These are phyloP conservation scores for Neodontobutis hainanensis DNA, from an alignment of 2,113 vertebrate species.

Conservation along the genomic window DNA sequence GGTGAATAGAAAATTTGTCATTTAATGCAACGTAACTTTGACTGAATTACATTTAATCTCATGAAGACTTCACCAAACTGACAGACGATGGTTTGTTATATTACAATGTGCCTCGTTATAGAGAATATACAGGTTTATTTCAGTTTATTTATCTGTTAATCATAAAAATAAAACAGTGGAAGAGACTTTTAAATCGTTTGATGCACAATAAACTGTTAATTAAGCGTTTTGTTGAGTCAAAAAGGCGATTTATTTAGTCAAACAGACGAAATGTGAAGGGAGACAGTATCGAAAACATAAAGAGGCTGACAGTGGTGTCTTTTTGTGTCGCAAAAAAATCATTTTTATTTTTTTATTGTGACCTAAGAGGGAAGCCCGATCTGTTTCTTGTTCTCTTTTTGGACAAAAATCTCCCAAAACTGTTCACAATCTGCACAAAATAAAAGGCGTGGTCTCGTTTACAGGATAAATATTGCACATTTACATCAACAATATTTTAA, in stretches of 20 bases:
- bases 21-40: constrained; percentile 90
- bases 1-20: constrained; percentile 89
- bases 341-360: not conserved
- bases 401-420: constrained; percentile 32
- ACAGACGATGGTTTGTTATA: constrained; percentile 92
- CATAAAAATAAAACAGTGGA: constrained; percentile 86
- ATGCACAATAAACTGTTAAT: not conserved
- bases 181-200: constrained; percentile 27
- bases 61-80: constrained; percentile 84
- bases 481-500: constrained; percentile 48
- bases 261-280: no score
- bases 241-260: not conserved
- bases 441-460: constrained; percentile 80
- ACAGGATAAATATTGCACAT: constrained; percentile 81
- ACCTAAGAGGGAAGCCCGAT: not conserved
- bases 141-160: constrained; percentile 57
- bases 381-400: constrained; percentile 4
- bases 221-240: no score
- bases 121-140: constrained; percentile 87
- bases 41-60: constrained; percentile 91
- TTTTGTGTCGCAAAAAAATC: not conserved
- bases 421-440: constrained; percentile 37
- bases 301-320: not conserved
- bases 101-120: constrained; percentile 95
- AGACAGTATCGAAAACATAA: not conserved